Evolutionary conservation across 1,140 invertebrate genomes (phyloP), one percentile per base, ranked within the genome.

Genomic region (Cydia amplana): DNA sequence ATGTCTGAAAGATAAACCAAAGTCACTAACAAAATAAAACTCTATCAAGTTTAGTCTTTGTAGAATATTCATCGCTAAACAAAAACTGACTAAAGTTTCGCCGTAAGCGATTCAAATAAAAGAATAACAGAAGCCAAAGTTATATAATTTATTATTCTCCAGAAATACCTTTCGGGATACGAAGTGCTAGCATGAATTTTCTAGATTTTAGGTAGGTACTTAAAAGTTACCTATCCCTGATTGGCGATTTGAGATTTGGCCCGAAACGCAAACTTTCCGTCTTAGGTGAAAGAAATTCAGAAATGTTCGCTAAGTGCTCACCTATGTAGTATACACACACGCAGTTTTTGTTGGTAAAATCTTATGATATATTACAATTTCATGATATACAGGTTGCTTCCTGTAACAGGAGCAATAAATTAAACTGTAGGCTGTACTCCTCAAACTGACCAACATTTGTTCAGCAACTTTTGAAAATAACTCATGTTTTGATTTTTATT

Each of bases 1-100:
- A 60, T 60, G 18, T 60, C 55, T 55, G 55, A 51, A 51, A 55
- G 55, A 60, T n/a, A 23, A 60, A 60, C 7, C 55, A 23, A 60
- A 60, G 55, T 60, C 55, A 60, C 20, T 23, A 23, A 60, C 20
- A 60, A 23, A 60, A 60, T 18, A 18, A 55, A 55, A 55, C 51
- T 49, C 51, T 55, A 55, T 18, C 5, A 55, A 55, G 16, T 46
- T 16, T 46, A 46, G 6, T 55, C 51, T 18, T 18, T 55, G n/a
- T 55, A 18, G n/a, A 60, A 60, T 60, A 20, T 20, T 60, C 9
- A 60, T 55, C 16, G n/a, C 9, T 60, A 12, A 23, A 60, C 7
- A 23, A 55, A 60, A 60, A 20, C 55, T 9, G 7, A 10, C 55
- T 12, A 23, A 60, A 60, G 55, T 60, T 60, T 60, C 12, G 1